Evolutionary conservation across 2,797 vertebrate genomes (phyloP).

Genomic region (Enoplosus armatus): DNA sequence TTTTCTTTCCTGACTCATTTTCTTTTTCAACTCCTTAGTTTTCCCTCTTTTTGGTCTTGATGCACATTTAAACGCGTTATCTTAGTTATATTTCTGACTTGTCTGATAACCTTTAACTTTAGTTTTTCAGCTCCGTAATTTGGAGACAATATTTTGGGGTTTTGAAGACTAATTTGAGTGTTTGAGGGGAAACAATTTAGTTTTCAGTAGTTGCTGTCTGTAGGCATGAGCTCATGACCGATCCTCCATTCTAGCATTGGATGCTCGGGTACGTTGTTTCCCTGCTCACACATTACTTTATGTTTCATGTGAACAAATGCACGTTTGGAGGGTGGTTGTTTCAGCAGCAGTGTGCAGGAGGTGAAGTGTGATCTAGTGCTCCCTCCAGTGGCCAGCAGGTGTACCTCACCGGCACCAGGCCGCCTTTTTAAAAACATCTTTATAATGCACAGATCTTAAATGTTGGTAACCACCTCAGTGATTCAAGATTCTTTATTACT

Average conservation of each 20-base stretch:
- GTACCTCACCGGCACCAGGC: conserved; percentile 21
- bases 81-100: not conserved
- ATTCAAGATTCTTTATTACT: conserved; percentile 61
- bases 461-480: not conserved
- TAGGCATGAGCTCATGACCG: too few relatives aligned
- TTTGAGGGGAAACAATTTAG: not conserved
- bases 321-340: not conserved
- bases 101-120: not conserved
- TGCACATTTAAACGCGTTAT: too few relatives aligned
- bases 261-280: not conserved
- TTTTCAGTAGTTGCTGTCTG: not conserved
- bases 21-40: not conserved
- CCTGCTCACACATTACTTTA: not conserved
- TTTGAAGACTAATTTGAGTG: not conserved
- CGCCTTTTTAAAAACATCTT: not conserved
- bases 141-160: not conserved
- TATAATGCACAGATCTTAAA: not conserved
- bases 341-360: not conserved
- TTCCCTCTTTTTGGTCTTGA: not conserved
- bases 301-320: not conserved
- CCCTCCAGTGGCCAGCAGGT: conserved; percentile 22
- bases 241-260: not conserved
- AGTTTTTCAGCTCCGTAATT: not conserved
- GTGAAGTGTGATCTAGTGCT: conserved; percentile 5
- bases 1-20: not conserved